A percentile compares a stretch with the other conserved stretches of the same genome.
phyloP scores from a whole-genome alignment of 2,888 invertebrate genomes.

The Cyclophora albipunctata region DNA sequence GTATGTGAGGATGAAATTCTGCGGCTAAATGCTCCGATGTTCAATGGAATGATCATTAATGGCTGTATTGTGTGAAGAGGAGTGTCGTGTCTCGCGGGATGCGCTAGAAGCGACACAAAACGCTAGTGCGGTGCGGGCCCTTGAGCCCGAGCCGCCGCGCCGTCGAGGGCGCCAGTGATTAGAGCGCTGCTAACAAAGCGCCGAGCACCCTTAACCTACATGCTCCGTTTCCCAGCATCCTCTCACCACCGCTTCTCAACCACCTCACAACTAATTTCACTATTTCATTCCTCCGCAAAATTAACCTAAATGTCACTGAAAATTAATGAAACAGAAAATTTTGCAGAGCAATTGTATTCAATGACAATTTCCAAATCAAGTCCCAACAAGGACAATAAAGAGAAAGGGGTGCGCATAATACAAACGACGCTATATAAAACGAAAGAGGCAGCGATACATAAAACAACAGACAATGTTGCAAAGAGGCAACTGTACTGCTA shows the following conservation, averaged over 20 bases:
- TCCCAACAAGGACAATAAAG: slow-evolving; percentile 42
- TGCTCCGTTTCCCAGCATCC: slow-evolving; percentile 68
- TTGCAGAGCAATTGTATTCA: slow-evolving; percentile 19
- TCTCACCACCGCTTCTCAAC: slow-evolving; percentile 39
- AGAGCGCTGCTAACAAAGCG: slow-evolving; percentile 73
- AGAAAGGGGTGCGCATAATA: slow-evolving; percentile 37
- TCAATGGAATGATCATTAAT: not conserved
- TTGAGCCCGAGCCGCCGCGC: slow-evolving; percentile 55
- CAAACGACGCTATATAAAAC: slow-evolving; percentile 48
- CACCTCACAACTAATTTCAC: slow-evolving; percentile 52
- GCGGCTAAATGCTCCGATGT: too few relatives aligned
- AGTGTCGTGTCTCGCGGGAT: slow-evolving; percentile 33
- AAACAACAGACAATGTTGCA: slow-evolving; percentile 50
- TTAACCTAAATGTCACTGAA: slow-evolving; percentile 2
- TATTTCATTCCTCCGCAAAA: slow-evolving; percentile 7
- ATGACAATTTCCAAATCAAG: slow-evolving; percentile 33
- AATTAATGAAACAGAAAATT: slow-evolving; percentile 2
- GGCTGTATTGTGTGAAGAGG: slow-evolving; percentile 7
- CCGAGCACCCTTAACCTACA: slow-evolving; percentile 69
- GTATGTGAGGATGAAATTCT: too few relatives aligned
- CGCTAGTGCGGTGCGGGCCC: slow-evolving; percentile 64
- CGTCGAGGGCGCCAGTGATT: slow-evolving; percentile 69
- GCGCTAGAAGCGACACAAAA: slow-evolving; percentile 60
- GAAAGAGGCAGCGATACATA: slow-evolving; percentile 43
- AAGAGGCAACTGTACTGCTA: slow-evolving; percentile 39